A percentile compares a stretch with the other conserved stretches of the same genome.
Evolutionary conservation across 2,113 vertebrate species (phyloP).

Genomic region (Dasyprocta punctata): DNA sequence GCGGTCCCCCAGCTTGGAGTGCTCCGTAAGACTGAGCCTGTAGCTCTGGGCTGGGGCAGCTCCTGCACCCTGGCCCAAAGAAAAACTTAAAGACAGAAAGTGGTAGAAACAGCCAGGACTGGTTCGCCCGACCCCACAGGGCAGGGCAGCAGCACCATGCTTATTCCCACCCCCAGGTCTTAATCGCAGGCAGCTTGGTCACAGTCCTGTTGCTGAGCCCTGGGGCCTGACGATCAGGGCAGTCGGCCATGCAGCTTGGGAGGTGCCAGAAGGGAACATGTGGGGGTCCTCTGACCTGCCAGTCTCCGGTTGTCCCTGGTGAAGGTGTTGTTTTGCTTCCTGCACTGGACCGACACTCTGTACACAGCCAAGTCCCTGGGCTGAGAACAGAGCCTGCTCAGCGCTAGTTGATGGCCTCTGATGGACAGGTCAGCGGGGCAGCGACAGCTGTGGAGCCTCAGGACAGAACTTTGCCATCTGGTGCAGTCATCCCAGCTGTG

Average conservation of each 20-base stretch:
- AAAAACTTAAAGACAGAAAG: neutral
- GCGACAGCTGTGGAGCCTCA: neutral
- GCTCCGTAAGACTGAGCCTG: neutral
- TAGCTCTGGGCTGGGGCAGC: neutral
- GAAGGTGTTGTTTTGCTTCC: neutral
- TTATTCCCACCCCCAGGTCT: neutral
- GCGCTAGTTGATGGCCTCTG: neutral
- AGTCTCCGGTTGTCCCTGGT: neutral
- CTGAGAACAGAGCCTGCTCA: neutral
- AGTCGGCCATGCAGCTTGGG: neutral
- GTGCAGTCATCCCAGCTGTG: neutral
- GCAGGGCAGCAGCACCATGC: fast-evolving
- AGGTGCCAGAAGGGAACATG: fast-evolving
- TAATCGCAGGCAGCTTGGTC: neutral
- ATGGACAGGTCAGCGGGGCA: fast-evolving
- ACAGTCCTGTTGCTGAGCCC: neutral
- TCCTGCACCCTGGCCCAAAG: fast-evolving
- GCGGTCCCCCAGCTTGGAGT: neutral
- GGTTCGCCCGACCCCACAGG: neutral
- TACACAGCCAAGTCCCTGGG: fast-evolving
- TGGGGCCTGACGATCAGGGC: neutral
- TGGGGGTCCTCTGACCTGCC: neutral
- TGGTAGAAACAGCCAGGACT: neutral
- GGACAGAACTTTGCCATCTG: constrained; percentile 14
- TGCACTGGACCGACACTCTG: neutral